Conservation (phyloP, 2,113 vertebrate genomes). For the Sterna hirundo region DNA sequence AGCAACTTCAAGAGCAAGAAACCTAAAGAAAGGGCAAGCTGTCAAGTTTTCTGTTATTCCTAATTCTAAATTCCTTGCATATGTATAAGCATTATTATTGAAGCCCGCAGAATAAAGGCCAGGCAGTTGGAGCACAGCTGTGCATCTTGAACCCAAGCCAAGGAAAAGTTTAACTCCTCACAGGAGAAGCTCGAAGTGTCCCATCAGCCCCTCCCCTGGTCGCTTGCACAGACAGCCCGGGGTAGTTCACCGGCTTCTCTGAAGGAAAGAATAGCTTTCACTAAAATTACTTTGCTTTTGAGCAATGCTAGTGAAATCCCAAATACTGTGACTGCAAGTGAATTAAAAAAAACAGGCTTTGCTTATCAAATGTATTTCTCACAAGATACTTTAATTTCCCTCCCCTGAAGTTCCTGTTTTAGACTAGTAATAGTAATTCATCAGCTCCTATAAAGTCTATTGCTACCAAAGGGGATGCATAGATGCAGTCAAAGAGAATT, state of each 20-base stretch:
- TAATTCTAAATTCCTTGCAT: neutral
- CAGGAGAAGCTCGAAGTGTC: neutral
- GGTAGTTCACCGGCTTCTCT: neutral
- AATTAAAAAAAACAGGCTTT: neutral
- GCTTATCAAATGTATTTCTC: neutral
- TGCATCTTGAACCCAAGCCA: neutral
- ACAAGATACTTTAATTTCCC: neutral
- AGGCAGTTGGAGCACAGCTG: neutral
- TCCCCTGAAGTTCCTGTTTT: neutral
- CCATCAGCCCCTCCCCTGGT: neutral
- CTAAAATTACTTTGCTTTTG: neutral
- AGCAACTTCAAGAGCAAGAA: neutral
- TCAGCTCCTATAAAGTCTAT: neutral
- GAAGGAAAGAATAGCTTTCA: neutral
- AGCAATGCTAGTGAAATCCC: neutral
- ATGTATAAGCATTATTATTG: neutral
- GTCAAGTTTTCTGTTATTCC: neutral
- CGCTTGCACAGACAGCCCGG: neutral
- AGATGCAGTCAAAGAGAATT: neutral
- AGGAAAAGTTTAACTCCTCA: neutral
- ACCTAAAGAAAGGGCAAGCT: neutral
- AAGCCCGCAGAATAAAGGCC: neutral
- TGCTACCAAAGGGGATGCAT: conserved; percentile 14
- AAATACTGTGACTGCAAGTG: neutral
- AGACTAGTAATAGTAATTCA: neutral